Percentiles rank a stretch among this genome's conserved stretches.
Evolutionary conservation across 2,797 vertebrate genomes (phyloP).

Genomic region (Botia kubotai): DNA sequence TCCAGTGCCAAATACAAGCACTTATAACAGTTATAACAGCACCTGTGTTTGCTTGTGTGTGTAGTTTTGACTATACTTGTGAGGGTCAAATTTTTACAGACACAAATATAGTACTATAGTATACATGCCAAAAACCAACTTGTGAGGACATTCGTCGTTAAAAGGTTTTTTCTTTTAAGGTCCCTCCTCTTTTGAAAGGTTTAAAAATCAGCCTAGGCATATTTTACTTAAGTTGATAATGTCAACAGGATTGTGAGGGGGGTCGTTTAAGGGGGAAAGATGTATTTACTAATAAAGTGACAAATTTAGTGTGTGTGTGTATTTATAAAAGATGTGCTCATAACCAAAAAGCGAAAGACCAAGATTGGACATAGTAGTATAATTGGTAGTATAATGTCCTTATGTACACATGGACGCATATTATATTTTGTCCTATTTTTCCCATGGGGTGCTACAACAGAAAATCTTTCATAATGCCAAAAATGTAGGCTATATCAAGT

Average conservation of each 20-base stretch:
- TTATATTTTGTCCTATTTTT: too few species aligned
- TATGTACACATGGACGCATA: too few species aligned
- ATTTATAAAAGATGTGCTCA: conserved; percentile 9
- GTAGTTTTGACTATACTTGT: not conserved
- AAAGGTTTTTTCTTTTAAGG: too few species aligned
- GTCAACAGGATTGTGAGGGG: too few species aligned
- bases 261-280: too few species aligned
- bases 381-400: not conserved
- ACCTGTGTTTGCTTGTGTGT: conserved; percentile 3
- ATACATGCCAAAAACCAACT: not conserved
- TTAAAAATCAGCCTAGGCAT: not conserved
- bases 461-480: too few species aligned
- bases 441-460: too few species aligned
- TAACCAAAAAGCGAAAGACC: not conserved
- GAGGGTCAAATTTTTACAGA: not conserved
- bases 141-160: not conserved
- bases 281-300: too few species aligned
- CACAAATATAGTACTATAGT: not conserved
- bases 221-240: not conserved
- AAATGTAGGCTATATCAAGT: too few species aligned
- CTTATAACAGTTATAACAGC: not conserved
- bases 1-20: conserved; percentile 4
- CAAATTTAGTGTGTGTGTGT: too few species aligned
- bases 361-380: not conserved
- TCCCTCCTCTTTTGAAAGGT: not conserved